These are phyloP conservation scores for Chaetodon auriga DNA, from an alignment of 2,113 vertebrate species.

Conservation along the genomic window DNA sequence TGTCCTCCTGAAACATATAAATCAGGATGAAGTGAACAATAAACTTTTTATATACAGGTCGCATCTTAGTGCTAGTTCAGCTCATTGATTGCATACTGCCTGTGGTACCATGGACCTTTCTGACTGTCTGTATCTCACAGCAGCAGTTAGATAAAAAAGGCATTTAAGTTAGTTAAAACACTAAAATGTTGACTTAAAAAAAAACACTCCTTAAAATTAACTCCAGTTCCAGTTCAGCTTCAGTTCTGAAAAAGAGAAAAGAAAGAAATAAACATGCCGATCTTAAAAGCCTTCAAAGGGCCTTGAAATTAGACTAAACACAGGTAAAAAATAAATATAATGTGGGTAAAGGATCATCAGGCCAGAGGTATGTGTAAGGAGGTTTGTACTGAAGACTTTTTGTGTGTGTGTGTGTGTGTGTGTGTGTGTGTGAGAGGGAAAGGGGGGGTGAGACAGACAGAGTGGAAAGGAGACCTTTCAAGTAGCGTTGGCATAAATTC, in stretches of 20 bases:
- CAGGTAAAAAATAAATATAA: neutral
- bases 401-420: constrained; percentile 10
- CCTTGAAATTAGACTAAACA: neutral
- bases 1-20: neutral
- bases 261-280: neutral
- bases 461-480: constrained; percentile 82
- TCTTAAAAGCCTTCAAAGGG: neutral
- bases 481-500: constrained; percentile 82
- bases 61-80: neutral
- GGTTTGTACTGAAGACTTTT: constrained; percentile 33
- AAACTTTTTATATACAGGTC: neutral
- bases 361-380: constrained; percentile 39
- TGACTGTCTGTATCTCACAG: neutral
- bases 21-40: neutral
- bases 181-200: neutral
- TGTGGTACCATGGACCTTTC: neutral
- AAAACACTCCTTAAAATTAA: neutral
- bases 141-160: constrained; percentile 5
- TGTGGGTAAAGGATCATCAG: constrained; percentile 31
- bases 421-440: constrained; percentile 31
- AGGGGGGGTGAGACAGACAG: constrained; percentile 64
- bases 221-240: neutral
- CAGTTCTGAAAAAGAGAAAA: neutral
- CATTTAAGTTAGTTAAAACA: neutral
- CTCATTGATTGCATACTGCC: neutral